Percentiles rank a stretch among this genome's conserved stretches.
These are phyloP conservation scores for Himantopus leucocephalus DNA, from an alignment of 2,113 vertebrate species.

Conservation along the genomic window DNA sequence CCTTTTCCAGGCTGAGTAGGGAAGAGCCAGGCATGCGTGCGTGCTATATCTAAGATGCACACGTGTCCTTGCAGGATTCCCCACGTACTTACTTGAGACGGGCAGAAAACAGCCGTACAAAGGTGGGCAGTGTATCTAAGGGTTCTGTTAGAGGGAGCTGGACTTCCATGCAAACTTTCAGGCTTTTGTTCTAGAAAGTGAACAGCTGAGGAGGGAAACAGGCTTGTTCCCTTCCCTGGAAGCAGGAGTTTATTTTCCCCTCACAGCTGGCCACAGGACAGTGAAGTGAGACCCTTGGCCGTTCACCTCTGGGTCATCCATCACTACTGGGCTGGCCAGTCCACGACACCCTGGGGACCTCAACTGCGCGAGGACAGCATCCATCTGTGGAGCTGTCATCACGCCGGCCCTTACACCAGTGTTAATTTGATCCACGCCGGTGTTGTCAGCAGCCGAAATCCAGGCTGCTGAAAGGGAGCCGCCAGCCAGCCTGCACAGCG, in stretches of 20 bases:
- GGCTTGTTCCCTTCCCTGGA: background rate
- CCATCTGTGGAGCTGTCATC: background rate
- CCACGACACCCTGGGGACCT: rapidly evolving
- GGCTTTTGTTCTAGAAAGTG: background rate
- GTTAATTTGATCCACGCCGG: background rate
- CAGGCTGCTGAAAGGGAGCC: background rate
- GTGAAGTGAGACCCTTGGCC: background rate
- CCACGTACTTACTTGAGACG: rapidly evolving
- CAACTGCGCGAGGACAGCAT: background rate
- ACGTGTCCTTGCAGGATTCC: background rate
- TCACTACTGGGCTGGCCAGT: background rate
- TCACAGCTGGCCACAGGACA: rapidly evolving
- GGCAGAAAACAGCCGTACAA: background rate
- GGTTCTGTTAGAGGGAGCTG: no score
- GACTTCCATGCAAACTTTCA: background rate
- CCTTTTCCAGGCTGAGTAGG: background rate
- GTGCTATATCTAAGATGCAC: rapidly evolving
- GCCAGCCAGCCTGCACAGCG: background rate
- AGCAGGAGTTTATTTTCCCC: background rate
- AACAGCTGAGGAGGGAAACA: background rate
- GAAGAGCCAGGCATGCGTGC: rapidly evolving
- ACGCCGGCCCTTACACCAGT: background rate
- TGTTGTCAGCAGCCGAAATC: background rate
- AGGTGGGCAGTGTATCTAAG: background rate
- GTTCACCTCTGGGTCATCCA: background rate